Base-by-base conservation (phyloP, 2,797 vertebrate genomes). In the Sebastes oblongus region DNA sequence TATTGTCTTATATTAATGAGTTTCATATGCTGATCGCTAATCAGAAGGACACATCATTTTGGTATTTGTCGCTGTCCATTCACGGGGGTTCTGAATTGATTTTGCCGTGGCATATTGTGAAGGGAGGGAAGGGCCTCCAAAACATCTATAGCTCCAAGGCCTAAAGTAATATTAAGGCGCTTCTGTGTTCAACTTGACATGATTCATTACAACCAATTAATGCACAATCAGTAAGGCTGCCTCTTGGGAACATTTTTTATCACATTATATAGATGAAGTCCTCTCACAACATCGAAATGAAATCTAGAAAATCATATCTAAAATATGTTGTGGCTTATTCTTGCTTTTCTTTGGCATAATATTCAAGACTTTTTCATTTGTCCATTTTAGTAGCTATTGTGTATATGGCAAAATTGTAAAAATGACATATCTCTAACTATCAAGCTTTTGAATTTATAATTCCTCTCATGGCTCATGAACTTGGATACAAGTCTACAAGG, bases 221-320 rank as follows among this genome's bases (percentile, higher is more conserved):
- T 30, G 20, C 20, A 11, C 27, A 27, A 22, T 30, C 9, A 25
- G 7, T 14, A 18, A 22, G 9, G 50, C 50, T 65, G 30, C 58
- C 13, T 5, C 27, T 10, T 62, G 27, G n/a, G 24, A 46, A 62
- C 2, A 18, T 22, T 6, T 9, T n/a, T 27, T 10, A 29, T 66
- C 29, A 22, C 9, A 55, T 73, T 4, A 62, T 27, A n/a, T 34
- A n/a, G 18, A 70, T 20, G 8, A 30, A 22, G 20, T 39, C 16
- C 20, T 27, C 22, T 70, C 34, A 54, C 20, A 32, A 71, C 18
- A 62, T n/a, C 20, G 1, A 14, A 42, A 42, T 42, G 1, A 42
- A 42, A 42, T 42, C 13, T 14, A 42, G 6, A 42, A 42, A 3
- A 39, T 39, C 0, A 0, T 42, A 36, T 36, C 7, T 36, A 14